Percentiles rank a stretch among this genome's conserved stretches.
Conservation (phyloP, 2,113 vertebrate genomes). For the Stomatorhinus ivindoensis region DNA sequence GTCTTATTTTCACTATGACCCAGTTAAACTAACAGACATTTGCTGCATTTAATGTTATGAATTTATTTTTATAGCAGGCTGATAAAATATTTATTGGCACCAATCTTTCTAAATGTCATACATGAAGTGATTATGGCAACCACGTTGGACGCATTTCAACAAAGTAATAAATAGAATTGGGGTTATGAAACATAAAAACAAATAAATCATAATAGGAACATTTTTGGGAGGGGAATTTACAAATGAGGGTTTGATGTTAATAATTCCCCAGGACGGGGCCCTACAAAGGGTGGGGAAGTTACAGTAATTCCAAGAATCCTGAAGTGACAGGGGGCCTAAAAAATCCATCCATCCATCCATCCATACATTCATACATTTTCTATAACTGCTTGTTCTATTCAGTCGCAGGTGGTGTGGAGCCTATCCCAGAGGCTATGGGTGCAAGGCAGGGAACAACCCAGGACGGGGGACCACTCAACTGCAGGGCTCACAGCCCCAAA, state of each 20-base stretch:
- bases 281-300: background rate
- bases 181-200: background rate
- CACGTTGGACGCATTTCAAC: background rate
- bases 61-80: background rate
- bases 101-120: background rate
- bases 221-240: background rate
- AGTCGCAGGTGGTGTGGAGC: background rate
- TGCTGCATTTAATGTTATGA: background rate
- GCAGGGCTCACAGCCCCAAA: background rate
- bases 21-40: background rate
- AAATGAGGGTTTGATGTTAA: background rate
- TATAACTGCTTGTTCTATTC: background rate
- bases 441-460: background rate
- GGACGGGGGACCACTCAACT: background rate
- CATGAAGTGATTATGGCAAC: background rate
- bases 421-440: background rate
- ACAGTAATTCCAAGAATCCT: background rate
- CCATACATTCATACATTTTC: too few species aligned
- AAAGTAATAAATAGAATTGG: background rate
- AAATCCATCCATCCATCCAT: background rate
- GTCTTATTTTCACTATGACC: background rate
- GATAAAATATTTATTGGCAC: background rate
- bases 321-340: background rate
- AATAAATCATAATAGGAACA: background rate
- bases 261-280: background rate